Base-by-base conservation (phyloP, 2,113 vertebrate species). In the Lophotis ruficrista region DNA sequence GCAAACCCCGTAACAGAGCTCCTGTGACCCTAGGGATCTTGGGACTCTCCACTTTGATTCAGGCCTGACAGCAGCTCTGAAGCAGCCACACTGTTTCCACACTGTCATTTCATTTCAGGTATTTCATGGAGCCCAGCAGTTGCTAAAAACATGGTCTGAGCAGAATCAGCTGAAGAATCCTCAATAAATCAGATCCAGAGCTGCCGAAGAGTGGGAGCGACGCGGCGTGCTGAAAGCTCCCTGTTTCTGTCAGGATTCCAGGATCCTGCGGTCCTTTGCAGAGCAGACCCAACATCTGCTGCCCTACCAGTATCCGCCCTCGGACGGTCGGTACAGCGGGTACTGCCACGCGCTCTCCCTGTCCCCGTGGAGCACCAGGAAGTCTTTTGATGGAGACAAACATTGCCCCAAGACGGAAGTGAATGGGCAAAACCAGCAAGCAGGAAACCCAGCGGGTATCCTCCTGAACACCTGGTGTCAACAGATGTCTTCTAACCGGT, bases 401-500 rank as follows among this genome's bases (percentile, higher is more conserved):
- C 0, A 3, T 0, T 14, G 54, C 4, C 65, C 16, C 11, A 1
- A 33, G 62, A 10, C 9, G n/a, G 15, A 30, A 22, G 43, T 1
- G 13, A 45, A 41, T 0, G 28, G 37, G 28, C 47, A 38, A 14
- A 64, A 30, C 0, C 0, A 2, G 27, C 1, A 3, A n/a, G 22
- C 51, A 18, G 66, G 41, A 53, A 10, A 35, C 41, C 6, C 6
- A 0, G 3, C 5, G 64, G 28, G 43, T 3, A 6, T 25, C 53
- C 4, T 61, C 78, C 88, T 8, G 69, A 58, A 5, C 14, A 4
- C 56, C 5, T 33, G 30, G 51, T n/a, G 48, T 6, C 83, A 17
- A 5, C 12, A n/a, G 8, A 11, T 2, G 8, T 4, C 1, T 4
- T 28, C 10, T 28, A 13, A 31, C n/a, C 0, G 4, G 15, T 14